Base-by-base conservation (phyloP, 2,797 vertebrate genomes). In the Alcedo atthis region DNA sequence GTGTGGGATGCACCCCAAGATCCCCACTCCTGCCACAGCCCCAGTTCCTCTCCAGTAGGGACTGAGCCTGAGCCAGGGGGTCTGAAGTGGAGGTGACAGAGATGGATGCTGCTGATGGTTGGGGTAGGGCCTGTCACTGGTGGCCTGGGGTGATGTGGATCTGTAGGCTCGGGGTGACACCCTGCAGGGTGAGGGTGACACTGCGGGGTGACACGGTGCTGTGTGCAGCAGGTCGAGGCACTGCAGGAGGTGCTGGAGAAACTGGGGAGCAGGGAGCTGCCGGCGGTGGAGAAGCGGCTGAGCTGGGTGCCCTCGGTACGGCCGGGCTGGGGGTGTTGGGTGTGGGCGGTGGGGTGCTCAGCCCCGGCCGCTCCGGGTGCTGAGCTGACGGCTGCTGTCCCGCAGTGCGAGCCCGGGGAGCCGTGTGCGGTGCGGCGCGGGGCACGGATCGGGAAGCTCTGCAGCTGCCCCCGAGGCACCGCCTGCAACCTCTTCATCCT, bases 271-370 rank as follows among this genome's bases (percentile, higher is more conserved):
- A 97, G 97, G 96, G 97, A 98, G 64, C 98, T 97, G 92, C 98
- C 98, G 3, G 92, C 96, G 10, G 70, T 94, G 16, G 98, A 98
- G 97, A 98, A 98, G 85, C 98, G 98, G 75, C 97, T 98, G 40
- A 98, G 98, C 92, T 98, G 98, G 98, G 95, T 98, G 74, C 98
- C 98, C 46, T 98, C 94, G 81, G 98, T 98, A 96, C 77, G 98
- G 53, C 28, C 0, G 10, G 46, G 40, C 12, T 0, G 76, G 11
- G 82, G 68, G 18, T 5, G 14, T 37, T 37, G 45, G 45, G 45
- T 22, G 45, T 20, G 45, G 71, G 12, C 63, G 58, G 20, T 0
- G 9, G 22, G 90, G 82, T 2, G 21, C 20, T 40, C 14, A 12
- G 25, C 28, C 7, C 28, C 3, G 8, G 62, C 26, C 26, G 37